Percentiles rank a stretch among this genome's conserved stretches.
Evolutionary conservation across 2,797 vertebrate species (phyloP).

Genomic region (Acridotheres tristis): DNA sequence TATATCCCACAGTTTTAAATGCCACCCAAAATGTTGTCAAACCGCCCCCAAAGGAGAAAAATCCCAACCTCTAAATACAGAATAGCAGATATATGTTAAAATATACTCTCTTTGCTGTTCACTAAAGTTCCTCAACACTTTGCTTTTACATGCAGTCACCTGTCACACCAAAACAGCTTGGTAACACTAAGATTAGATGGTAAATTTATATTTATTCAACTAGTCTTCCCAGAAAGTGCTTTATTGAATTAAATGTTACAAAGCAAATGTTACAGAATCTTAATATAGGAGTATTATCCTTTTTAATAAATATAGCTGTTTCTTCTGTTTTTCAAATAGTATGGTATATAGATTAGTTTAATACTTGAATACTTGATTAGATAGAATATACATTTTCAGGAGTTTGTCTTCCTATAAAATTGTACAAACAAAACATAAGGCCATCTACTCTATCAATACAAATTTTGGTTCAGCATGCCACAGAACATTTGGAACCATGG

Average conservation of each 20-base stretch:
- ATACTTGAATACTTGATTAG: not conserved
- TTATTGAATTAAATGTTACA: not conserved
- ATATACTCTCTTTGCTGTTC: not conserved
- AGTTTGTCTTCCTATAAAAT: not conserved
- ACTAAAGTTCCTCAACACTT: not conserved
- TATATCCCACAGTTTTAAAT: not conserved
- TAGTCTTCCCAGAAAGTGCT: not conserved
- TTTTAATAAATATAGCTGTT: not conserved
- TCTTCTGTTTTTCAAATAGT: not conserved
- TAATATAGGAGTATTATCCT: not conserved
- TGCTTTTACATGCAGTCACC: not conserved
- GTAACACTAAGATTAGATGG: not conserved
- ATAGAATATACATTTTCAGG: not conserved
- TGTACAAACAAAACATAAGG: not conserved
- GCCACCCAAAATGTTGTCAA: not conserved
- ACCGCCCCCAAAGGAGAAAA: not conserved
- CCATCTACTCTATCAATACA: not conserved
- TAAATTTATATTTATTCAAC: not conserved
- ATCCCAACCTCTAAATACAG: not conserved
- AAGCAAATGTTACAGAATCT: not conserved
- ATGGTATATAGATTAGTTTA: not conserved
- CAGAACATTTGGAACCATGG: not conserved
- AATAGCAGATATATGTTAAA: not conserved
- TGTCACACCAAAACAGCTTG: not conserved
- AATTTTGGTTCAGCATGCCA: not conserved